Evolutionary conservation across 2,113 vertebrate genomes (phyloP).

Genomic region (Hyaena hyaena): DNA sequence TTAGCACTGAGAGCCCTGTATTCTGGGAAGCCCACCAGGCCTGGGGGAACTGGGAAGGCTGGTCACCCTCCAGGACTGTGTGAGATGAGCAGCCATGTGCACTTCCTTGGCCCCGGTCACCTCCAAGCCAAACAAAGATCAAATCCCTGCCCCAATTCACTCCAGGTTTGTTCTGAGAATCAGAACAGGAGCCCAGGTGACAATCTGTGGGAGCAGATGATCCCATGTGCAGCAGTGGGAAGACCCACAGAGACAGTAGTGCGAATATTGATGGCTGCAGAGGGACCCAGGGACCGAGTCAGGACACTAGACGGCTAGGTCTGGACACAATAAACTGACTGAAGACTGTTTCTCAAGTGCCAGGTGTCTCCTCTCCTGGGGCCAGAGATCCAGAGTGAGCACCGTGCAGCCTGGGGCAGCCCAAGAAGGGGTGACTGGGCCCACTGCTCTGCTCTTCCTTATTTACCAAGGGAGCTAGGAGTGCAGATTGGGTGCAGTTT

Average conservation of each 20-base stretch:
- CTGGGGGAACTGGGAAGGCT: neutral
- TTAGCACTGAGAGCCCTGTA: neutral
- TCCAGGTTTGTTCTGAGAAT: neutral
- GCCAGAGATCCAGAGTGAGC: neutral
- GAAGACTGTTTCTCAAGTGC: neutral
- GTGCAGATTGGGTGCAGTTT: rapidly evolving
- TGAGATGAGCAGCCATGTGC: neutral
- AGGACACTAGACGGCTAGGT: too few relatives aligned
- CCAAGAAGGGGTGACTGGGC: neutral
- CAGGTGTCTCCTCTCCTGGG: neutral
- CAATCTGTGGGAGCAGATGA: neutral
- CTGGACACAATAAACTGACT: neutral
- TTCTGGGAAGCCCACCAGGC: neutral
- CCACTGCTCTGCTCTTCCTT: neutral
- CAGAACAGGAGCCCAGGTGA: neutral
- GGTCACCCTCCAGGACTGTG: neutral
- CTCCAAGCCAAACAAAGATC: neutral
- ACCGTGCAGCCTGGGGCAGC: neutral
- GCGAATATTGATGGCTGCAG: neutral
- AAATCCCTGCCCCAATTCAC: neutral
- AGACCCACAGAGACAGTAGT: neutral
- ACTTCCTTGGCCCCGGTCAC: neutral
- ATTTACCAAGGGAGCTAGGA: too few relatives aligned
- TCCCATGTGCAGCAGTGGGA: neutral
- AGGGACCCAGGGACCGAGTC: neutral